Conservation (phyloP, 1,140 invertebrate genomes). For the Pissodes strobi region DNA sequence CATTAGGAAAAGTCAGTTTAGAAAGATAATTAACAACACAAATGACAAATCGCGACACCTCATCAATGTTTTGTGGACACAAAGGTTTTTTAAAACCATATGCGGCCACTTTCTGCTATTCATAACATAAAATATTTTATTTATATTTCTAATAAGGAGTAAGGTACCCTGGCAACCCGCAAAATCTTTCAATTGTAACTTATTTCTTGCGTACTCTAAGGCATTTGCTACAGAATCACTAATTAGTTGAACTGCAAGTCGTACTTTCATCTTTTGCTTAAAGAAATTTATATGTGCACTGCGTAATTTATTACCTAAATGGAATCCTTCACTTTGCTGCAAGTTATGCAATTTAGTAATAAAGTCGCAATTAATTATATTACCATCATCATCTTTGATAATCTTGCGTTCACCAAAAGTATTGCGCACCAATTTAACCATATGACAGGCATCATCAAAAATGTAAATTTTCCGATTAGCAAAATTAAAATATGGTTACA, state of each 20-base stretch:
- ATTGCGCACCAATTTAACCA: too few relatives aligned
- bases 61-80: too few relatives aligned
- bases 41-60: too few relatives aligned
- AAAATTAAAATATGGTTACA: constrained; percentile 14
- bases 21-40: too few relatives aligned
- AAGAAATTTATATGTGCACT: constrained; percentile 45
- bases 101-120: constrained; percentile 39
- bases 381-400: constrained; percentile 32
- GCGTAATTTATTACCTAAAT: constrained; percentile 48
- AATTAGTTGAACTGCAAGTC: constrained; percentile 46
- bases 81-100: not conserved
- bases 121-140: constrained; percentile 48
- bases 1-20: too few relatives aligned
- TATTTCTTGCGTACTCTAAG: constrained; percentile 38
- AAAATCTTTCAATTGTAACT: too few relatives aligned
- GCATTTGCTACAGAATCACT: constrained; percentile 45
- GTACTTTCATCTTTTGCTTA: constrained; percentile 53
- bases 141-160: constrained; percentile 41
- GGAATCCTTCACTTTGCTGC: constrained; percentile 46
- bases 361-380: constrained; percentile 42
- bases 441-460: constrained; percentile 28
- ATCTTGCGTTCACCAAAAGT: constrained; percentile 8
- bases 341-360: constrained; percentile 45
- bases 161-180: constrained; percentile 36
- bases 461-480: constrained; percentile 22